Percentiles rank a stretch among this genome's conserved stretches.
phyloP scores from a whole-genome alignment of 2,113 vertebrate species.

The Pyrgilauda ruficollis region DNA sequence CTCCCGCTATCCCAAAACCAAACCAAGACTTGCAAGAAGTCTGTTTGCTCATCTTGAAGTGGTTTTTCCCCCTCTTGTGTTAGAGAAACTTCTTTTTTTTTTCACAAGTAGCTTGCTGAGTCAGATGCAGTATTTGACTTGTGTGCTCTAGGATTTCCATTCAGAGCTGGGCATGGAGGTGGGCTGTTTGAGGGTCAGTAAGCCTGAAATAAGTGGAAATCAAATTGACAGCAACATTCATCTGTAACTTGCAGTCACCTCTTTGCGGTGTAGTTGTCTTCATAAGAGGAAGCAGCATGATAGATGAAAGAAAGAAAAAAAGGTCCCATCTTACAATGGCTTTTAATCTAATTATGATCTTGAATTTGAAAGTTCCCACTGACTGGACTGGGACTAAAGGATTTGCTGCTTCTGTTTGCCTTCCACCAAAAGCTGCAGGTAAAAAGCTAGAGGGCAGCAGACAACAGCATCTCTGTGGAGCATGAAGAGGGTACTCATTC shows the following conservation, averaged over 20 bases:
- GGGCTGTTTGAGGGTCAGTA: background rate
- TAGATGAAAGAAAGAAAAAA: background rate
- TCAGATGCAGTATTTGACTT: background rate
- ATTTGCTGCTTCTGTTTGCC: background rate
- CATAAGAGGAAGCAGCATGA: background rate
- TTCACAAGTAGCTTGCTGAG: background rate
- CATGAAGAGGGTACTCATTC: background rate
- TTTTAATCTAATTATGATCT: background rate
- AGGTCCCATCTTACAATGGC: background rate
- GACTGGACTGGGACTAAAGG: background rate
- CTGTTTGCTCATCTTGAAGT: background rate
- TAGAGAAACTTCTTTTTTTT: background rate
- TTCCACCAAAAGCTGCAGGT: background rate
- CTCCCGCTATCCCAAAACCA: background rate
- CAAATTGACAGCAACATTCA: background rate
- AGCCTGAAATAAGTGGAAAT: background rate
- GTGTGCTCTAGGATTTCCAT: background rate
- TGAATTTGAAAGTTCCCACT: background rate
- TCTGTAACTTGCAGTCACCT: background rate
- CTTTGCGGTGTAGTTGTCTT: background rate
- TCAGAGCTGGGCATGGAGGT: background rate
- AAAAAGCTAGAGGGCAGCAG: background rate
- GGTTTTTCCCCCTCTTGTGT: accelerated
- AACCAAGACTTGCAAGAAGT: background rate
- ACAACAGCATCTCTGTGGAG: background rate